Evolutionary conservation across 2,888 invertebrate genomes (phyloP).

Genomic region (Apocheima hispidaria): DNA sequence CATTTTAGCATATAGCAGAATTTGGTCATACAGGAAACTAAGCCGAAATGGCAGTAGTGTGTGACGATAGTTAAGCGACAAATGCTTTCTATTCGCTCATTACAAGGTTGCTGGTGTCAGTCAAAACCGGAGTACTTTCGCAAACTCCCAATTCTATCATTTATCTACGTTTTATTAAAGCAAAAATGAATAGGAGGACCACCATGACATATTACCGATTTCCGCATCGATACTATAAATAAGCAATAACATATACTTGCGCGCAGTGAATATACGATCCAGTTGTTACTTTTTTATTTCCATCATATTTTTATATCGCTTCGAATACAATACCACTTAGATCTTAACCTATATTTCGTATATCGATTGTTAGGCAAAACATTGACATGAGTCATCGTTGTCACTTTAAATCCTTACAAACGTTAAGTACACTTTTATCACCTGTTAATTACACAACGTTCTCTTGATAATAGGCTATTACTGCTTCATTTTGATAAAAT

Average conservation of each 20-base stretch:
- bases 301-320: constrained; percentile 71
- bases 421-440: constrained; percentile 63
- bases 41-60: constrained; percentile 71
- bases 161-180: constrained; percentile 67
- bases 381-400: constrained; percentile 71
- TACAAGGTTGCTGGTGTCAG: constrained; percentile 80
- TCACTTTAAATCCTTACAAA: constrained; percentile 60
- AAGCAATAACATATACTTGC: constrained; percentile 77
- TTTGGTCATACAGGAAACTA: constrained; percentile 64
- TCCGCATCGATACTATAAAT: constrained; percentile 81
- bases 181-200: constrained; percentile 73
- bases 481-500: constrained; percentile 70
- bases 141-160: constrained; percentile 74
- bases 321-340: constrained; percentile 75
- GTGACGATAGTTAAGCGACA: constrained; percentile 64
- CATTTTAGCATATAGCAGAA: constrained; percentile 15
- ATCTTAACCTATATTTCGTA: constrained; percentile 84
- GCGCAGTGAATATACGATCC: constrained; percentile 63
- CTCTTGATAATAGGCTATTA: constrained; percentile 61
- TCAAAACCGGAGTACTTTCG: constrained; percentile 77
- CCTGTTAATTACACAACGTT: constrained; percentile 68
- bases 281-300: constrained; percentile 66
- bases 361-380: constrained; percentile 86
- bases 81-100: constrained; percentile 78
- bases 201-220: constrained; percentile 80